phyloP scores from a whole-genome alignment of 2,797 vertebrate species.

The Chlorospingus semifuscus region DNA sequence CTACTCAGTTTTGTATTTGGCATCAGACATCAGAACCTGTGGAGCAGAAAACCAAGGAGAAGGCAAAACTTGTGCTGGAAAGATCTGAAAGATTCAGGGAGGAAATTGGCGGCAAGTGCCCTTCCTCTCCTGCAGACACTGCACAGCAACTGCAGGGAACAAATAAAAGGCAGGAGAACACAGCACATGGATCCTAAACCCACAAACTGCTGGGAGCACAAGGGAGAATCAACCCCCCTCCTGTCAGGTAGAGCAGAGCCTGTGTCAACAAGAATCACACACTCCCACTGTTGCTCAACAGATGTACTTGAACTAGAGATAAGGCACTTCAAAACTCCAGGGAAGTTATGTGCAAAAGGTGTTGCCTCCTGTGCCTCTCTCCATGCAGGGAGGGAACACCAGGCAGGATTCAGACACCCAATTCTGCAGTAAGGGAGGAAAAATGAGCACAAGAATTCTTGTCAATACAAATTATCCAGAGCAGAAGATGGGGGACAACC shows the following conservation, averaged over 20 bases:
- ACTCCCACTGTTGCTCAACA: conserved; percentile 15
- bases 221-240: background rate
- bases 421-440: background rate
- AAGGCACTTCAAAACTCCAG: background rate
- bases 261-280: conserved; percentile 25
- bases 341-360: background rate
- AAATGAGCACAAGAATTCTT: background rate
- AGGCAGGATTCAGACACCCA: background rate
- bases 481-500: background rate
- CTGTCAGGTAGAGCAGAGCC: background rate
- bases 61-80: background rate
- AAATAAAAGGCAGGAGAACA: background rate
- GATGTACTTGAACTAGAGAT: conserved; percentile 8
- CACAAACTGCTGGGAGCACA: background rate
- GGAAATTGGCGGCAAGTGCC: background rate
- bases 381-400: background rate
- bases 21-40: background rate
- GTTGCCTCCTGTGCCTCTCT: background rate
- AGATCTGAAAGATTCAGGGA: background rate
- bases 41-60: background rate
- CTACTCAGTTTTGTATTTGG: background rate
- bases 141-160: background rate
- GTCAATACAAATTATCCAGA: background rate
- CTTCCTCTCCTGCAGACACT: background rate
- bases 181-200: background rate